Percentiles rank a stretch among this genome's conserved stretches.
Evolutionary conservation across 1,140 invertebrate species (phyloP).

Genomic region (Formica exsecta): DNA sequence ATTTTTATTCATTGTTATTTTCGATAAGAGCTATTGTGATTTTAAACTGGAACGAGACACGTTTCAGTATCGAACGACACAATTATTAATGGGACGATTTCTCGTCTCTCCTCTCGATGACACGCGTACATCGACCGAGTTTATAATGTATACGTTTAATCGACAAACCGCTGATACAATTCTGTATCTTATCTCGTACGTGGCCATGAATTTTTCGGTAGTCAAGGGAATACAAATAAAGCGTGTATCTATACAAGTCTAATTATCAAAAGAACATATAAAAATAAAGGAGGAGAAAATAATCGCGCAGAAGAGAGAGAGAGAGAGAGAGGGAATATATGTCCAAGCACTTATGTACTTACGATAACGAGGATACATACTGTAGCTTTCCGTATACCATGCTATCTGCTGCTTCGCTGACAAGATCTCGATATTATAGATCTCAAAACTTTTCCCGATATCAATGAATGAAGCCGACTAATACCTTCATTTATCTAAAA

Average conservation of each 20-base stretch:
- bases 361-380: conserved; percentile 60
- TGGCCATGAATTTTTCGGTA: conserved; percentile 62
- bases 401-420: not conserved
- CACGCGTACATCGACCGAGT: not conserved
- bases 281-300: not conserved
- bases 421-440: not conserved
- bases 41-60: not conserved
- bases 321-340: not conserved
- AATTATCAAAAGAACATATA: conserved; percentile 39
- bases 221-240: conserved; percentile 12
- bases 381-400: conserved; percentile 64
- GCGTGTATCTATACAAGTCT: not conserved
- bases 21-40: not conserved
- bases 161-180: conserved; percentile 31
- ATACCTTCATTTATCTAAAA: not conserved
- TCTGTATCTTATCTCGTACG: conserved; percentile 66
- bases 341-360: conserved; percentile 67
- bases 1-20: not conserved
- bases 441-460: not conserved
- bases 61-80: not conserved
- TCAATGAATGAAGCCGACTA: conserved; percentile 2
- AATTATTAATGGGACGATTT: not conserved
- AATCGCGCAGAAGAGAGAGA: not conserved
- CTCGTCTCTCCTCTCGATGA: conserved; percentile 6
- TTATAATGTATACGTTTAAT: conserved; percentile 10